phyloP scores from a whole-genome alignment of 2,113 vertebrate species.

The Nothoprocta pentlandii region DNA sequence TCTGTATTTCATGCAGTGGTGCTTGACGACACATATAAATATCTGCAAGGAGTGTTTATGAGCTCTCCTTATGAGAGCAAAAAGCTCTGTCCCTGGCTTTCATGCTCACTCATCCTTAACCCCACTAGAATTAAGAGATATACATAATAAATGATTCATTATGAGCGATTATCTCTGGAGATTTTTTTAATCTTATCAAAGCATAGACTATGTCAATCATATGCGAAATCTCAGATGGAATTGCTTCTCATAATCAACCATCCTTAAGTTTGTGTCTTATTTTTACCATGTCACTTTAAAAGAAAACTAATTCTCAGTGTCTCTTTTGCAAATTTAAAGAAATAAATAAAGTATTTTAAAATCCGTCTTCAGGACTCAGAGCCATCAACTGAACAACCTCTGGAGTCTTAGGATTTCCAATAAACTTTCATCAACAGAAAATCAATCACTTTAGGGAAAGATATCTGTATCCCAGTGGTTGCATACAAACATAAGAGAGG shows the following conservation, averaged over 20 bases:
- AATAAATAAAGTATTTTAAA: constrained; percentile 41
- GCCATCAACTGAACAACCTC: constrained; percentile 33
- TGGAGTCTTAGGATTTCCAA: constrained; percentile 44
- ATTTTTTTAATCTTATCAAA: constrained; percentile 68
- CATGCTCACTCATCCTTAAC: constrained; percentile 72
- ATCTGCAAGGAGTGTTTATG: constrained; percentile 57
- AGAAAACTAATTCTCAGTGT: not conserved
- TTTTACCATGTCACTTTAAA: constrained; percentile 52
- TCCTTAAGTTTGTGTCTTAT: constrained; percentile 49
- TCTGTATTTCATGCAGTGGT: not conserved
- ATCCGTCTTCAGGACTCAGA: not conserved
- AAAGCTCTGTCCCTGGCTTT: constrained; percentile 61
- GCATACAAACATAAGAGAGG: not conserved
- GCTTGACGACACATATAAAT: constrained; percentile 35
- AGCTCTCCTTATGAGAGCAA: not conserved
- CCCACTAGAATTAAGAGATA: constrained; percentile 63
- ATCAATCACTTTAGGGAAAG: constrained; percentile 51
- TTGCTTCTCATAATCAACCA: constrained; percentile 39
- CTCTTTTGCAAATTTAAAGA: constrained; percentile 4
- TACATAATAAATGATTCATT: constrained; percentile 75
- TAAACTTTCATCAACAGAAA: constrained; percentile 59
- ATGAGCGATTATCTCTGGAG: constrained; percentile 56
- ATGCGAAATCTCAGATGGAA: constrained; percentile 48
- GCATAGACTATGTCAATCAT: constrained; percentile 64
- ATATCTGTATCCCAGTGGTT: constrained; percentile 10